Base-by-base conservation (phyloP, 2,888 invertebrate genomes). In the Neoascia interrupta region DNA sequence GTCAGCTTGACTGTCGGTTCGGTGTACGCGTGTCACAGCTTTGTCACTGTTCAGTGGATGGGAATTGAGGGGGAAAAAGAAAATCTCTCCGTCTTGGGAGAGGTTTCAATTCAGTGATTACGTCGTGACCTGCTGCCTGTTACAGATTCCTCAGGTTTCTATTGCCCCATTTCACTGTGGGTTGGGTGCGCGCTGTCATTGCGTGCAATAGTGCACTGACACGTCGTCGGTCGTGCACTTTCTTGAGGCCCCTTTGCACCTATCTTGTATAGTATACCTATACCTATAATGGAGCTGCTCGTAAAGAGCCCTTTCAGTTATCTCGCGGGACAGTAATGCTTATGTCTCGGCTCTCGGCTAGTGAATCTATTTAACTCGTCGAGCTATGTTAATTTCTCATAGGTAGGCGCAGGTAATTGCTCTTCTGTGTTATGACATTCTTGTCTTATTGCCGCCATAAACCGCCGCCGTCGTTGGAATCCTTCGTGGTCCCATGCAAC, bases 391-490 rank as follows among this genome's bases (percentile, higher is more conserved):
- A 81, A 83, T 83, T 83, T 83, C 81, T 82, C 81, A 79, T 79
- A 83, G 83, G 84, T 86, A 85, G 84, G 85, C 84, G 86, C 81
- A 83, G 83, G 84, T 86, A 85, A 85, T 85, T 84, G 86, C 81
- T 81, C 81, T 84, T 84, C 82, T 84, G 83, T 84, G 83, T 85
- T 84, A 84, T 84, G 85, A 83, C 84, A 84, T 83, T 83, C 82
- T 83, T 82, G 83, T 85, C 84, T 83, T 83, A 83, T 82, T 82
- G 64, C 81, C 60, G 79, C 54, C 79, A 82, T 84, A 84, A 84
- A 84, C 34, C 53, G 41, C 49, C 43, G n/a, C n/a, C n/a, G n/a
- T n/a, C n/a, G n/a, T n/a, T 11, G 31, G 16, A 18, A 37, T 19
- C 41, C 49, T 54, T 28, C 49, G 34, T 28, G 21, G 15, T 34